Evolutionary conservation across 2,797 vertebrate species (phyloP).

Genomic region (Chaetophractus vellerosus): DNA sequence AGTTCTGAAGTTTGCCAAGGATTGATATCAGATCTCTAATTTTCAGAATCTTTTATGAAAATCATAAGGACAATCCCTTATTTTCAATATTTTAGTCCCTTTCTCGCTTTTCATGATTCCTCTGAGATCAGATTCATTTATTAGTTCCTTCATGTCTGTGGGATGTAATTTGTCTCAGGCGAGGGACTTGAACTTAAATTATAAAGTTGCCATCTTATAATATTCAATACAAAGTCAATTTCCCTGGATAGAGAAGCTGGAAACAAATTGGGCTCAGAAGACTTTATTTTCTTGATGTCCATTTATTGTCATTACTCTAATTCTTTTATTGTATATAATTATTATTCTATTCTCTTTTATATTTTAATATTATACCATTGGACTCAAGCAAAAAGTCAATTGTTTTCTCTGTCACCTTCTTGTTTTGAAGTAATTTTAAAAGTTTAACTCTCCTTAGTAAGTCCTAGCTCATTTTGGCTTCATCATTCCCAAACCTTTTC

Average conservation of each 20-base stretch:
- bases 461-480: background rate
- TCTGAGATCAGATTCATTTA: background rate
- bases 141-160: background rate
- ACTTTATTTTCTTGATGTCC: background rate
- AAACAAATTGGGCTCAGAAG: background rate
- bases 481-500: background rate
- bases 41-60: conserved; percentile 52
- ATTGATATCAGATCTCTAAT: background rate
- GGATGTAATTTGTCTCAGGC: background rate
- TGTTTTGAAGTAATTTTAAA: background rate
- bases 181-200: conserved; percentile 22
- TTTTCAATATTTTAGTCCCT: background rate
- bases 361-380: background rate
- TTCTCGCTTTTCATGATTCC: conserved; percentile 23
- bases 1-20: conserved; percentile 30
- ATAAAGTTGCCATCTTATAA: background rate
- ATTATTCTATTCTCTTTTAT: background rate
- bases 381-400: background rate
- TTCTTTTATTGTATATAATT: background rate
- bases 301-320: background rate
- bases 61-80: background rate
- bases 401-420: background rate
- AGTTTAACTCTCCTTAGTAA: background rate
- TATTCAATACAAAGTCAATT: background rate
- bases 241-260: background rate